phyloP scores from a whole-genome alignment of 2,888 invertebrate genomes.

The Protodeltote pygarga region DNA sequence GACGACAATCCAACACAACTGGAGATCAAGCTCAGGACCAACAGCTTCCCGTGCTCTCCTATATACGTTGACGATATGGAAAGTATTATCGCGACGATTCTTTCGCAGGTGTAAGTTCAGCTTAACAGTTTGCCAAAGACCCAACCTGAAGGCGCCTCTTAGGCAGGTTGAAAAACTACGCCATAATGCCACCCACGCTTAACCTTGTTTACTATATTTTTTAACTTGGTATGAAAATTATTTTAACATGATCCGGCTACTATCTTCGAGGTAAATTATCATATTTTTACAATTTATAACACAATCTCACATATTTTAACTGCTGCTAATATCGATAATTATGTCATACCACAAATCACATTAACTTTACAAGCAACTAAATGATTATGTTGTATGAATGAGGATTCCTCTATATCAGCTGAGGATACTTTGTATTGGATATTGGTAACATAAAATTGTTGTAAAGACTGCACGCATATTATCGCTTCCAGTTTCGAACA shows the following conservation, averaged over 20 bases:
- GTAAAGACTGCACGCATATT: conserved; percentile 10
- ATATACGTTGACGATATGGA: no score
- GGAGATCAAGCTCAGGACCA: no score
- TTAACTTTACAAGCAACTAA: conserved; percentile 3
- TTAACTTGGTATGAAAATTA: conserved; percentile 43
- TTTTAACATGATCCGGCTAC: conserved; percentile 19
- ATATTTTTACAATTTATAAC: conserved; percentile 32
- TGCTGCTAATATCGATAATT: no score
- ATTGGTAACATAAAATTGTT: conserved; percentile 8
- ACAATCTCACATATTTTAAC: no score
- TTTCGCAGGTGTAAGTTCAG: no score
- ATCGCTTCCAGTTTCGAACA: conserved; percentile 7
- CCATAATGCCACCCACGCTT: conserved; percentile 47
- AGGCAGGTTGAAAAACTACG: conserved; percentile 40
- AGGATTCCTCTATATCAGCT: conserved; percentile 7
- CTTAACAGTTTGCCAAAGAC: conserved; percentile 44
- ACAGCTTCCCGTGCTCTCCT: no score
- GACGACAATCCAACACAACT: no score
- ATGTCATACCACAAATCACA: conserved; percentile 24
- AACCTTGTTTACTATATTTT: conserved; percentile 48
- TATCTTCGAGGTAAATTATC: conserved; percentile 35
- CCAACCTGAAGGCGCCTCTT: conserved; percentile 64
- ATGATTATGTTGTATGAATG: conserved; percentile 9
- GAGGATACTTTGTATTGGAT: background rate
- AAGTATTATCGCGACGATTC: no score